phyloP scores from a whole-genome alignment of 23 tunicate genomes.

The Botrylloides violaceus region DNA sequence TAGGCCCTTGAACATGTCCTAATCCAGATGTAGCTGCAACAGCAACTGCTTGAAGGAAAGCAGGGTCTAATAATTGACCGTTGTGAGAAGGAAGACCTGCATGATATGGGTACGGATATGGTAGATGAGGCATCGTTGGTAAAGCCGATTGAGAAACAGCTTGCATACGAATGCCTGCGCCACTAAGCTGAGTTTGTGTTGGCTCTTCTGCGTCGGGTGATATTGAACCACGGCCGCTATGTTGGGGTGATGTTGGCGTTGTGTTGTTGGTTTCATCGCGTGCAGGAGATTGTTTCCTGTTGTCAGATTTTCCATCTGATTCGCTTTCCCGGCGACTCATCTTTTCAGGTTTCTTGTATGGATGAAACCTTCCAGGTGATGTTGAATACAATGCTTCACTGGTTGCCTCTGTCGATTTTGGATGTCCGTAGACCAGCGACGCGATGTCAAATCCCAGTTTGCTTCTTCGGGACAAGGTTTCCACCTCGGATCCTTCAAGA shows the following conservation, averaged over 20 bases:
- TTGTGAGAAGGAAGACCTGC: neutral
- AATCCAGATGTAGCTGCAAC: neutral
- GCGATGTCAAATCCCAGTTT: neutral
- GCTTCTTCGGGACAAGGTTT: neutral
- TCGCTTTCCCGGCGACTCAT: neutral
- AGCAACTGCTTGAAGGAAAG: neutral
- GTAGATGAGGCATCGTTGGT: neutral
- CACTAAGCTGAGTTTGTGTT: neutral
- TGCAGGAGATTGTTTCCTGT: neutral
- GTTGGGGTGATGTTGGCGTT: neutral
- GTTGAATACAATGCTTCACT: no score
- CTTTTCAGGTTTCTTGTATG: neutral
- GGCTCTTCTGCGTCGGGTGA: neutral
- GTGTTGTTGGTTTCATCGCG: neutral
- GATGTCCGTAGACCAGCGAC: neutral
- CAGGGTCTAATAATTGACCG: neutral
- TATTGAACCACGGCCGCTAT: neutral
- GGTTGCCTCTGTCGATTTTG: neutral
- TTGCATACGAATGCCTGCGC: no score
- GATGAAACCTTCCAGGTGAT: neutral
- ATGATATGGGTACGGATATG: neutral
- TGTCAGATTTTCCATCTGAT: neutral
- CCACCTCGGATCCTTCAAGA: neutral
- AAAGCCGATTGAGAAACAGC: neutral
- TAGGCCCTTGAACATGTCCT: neutral